phyloP scores from a whole-genome alignment of 2,113 vertebrate genomes.

The Paradisaea rubra region DNA sequence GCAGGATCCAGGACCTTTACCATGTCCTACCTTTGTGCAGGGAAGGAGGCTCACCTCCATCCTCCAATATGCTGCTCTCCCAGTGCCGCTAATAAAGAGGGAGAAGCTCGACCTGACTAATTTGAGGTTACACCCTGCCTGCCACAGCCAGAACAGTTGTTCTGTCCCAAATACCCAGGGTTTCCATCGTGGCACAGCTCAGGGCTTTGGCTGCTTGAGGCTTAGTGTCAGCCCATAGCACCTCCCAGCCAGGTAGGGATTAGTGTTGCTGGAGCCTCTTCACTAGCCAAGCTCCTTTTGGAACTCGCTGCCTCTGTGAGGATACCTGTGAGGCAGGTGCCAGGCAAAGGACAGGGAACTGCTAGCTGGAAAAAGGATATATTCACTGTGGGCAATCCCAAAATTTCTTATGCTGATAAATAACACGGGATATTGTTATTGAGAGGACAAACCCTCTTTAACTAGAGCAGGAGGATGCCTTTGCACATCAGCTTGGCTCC shows the following conservation, averaged over 20 bases:
- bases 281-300: neutral
- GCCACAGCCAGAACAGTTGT: neutral
- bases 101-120: neutral
- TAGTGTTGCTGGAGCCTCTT: neutral
- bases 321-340: neutral
- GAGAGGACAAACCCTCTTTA: neutral
- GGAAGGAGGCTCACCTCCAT: neutral
- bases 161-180: neutral
- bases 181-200: neutral
- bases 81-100: neutral
- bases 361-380: neutral
- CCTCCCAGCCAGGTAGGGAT: neutral
- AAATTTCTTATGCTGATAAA: neutral
- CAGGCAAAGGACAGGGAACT: neutral
- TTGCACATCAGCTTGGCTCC: neutral
- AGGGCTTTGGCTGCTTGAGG: neutral
- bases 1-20: neutral
- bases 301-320: fast-evolving
- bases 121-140: neutral
- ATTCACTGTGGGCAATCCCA: neutral
- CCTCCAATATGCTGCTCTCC: neutral
- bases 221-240: neutral
- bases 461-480: neutral
- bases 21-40: neutral
- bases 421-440: fast-evolving